phyloP scores from a whole-genome alignment of 2,113 vertebrate species.

The Alectura lathami region DNA sequence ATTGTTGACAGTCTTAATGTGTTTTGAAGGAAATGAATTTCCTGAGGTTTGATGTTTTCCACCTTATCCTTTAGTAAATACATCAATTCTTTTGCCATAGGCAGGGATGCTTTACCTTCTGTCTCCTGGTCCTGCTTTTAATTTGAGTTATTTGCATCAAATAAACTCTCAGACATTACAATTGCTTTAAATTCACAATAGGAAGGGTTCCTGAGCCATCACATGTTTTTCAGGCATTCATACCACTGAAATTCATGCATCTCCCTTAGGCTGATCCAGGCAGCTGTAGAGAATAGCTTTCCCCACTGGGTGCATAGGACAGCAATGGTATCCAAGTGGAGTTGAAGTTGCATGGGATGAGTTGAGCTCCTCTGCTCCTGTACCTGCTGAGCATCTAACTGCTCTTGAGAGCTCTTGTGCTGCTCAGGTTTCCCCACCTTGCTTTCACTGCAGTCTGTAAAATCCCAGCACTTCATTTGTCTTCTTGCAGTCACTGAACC shows the following conservation, averaged over 20 bases:
- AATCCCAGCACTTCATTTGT: not conserved
- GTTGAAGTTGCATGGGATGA: not conserved
- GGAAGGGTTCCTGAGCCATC: not conserved
- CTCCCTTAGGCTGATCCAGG: not conserved
- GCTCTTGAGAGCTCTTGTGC: not conserved
- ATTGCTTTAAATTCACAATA: not conserved
- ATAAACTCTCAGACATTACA: not conserved
- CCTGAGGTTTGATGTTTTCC: not conserved
- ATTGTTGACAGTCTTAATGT: not conserved
- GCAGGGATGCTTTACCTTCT: not conserved
- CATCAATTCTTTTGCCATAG: not conserved
- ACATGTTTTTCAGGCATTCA: not conserved
- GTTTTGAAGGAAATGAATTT: constrained; percentile 25
- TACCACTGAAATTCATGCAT: not conserved
- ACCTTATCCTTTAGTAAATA: constrained; percentile 20
- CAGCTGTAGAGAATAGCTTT: not conserved
- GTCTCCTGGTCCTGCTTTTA: constrained; percentile 41
- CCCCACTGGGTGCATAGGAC: rapidly evolving
- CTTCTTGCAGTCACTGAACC: not conserved
- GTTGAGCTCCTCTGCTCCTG: not conserved
- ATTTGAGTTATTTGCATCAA: not conserved
- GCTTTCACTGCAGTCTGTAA: not conserved
- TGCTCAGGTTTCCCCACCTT: not conserved
- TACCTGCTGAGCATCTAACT: not conserved
- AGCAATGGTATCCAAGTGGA: not conserved